Base-by-base conservation (phyloP, 2,888 invertebrate genomes). In the Linnaemya vulpina region DNA sequence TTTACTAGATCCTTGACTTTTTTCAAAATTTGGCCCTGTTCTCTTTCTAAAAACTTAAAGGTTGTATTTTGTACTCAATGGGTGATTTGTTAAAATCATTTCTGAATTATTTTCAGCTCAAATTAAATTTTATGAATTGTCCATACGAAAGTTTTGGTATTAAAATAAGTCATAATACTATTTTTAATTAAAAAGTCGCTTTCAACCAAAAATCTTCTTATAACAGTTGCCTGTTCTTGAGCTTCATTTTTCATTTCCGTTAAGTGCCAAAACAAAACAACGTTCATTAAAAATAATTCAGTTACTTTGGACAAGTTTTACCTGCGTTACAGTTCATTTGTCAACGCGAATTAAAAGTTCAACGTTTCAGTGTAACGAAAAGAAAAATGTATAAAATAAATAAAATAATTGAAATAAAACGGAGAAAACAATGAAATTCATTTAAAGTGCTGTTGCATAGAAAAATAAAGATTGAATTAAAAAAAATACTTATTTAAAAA, bases 261-360 rank as follows among this genome's bases (percentile, higher is more conserved):
- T 55, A 38, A 20, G 9, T 0, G 20, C 15, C 15, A 13, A 43
- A 40, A 51, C 11, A 62, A 30, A 65, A 5, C 30, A 1, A 30
- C 53, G 71, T 78, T 49, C 38, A 74, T 74, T 74, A 62, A 30
- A 68, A 25, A 68, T 30, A 51, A 43, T 30, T 51, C 65, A 73
- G 58, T 67, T 53, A 53, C 11, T 78, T 35, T 75, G 9, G 43
- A 68, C 62, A 70, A 83, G 55, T 46, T 62, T 60, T 62, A 30
- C 51, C 30, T 46, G 35, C 40, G 53, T 70, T 65, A 17, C 80
- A 76, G 58, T 70, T 84, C 71, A 84, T 84, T 84, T 84, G 84
- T 76, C 75, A 80, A 46, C 70, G 71, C 38, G 55, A 75, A 60
- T 71, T 70, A 51, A 17, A 75, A 76, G 63, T 60, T 62, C 71